These are phyloP conservation scores for Teleogryllus oceanicus DNA, from an alignment of 2,888 invertebrate genomes.

Conservation along the genomic window DNA sequence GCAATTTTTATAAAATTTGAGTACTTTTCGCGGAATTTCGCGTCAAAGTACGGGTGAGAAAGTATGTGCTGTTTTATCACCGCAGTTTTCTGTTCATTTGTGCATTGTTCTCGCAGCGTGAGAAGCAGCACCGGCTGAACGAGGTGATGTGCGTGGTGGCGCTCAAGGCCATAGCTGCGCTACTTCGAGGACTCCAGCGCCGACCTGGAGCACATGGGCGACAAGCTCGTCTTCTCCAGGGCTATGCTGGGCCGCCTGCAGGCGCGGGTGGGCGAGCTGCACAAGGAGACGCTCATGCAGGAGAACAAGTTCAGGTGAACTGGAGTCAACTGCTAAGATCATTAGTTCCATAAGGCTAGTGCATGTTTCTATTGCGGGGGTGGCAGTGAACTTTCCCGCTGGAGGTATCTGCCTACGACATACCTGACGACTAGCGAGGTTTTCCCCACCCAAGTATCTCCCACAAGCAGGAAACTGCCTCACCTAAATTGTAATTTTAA, in stretches of 20 bases:
- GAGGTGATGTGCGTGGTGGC: slow-evolving; percentile 68
- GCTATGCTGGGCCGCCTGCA: slow-evolving; percentile 56
- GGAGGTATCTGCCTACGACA: too few species aligned
- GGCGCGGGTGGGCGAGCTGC: slow-evolving; percentile 60
- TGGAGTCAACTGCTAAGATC: slow-evolving; percentile 28
- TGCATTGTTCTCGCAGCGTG: slow-evolving; percentile 51
- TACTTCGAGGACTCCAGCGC: slow-evolving; percentile 51
- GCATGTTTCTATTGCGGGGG: too few species aligned
- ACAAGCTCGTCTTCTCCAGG: slow-evolving; percentile 64
- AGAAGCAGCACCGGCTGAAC: slow-evolving; percentile 74
- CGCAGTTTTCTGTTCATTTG: slow-evolving; percentile 19
- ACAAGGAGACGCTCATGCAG: slow-evolving; percentile 62
- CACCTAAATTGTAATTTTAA: too few species aligned
- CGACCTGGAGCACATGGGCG: slow-evolving; percentile 46
- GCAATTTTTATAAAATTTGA: too few species aligned
- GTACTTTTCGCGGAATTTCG: too few species aligned
- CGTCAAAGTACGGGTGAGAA: too few species aligned
- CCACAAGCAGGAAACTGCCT: too few species aligned
- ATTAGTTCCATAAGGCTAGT: too few species aligned
- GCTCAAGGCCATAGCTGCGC: slow-evolving; percentile 66
- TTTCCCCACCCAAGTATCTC: too few species aligned
- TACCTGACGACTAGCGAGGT: too few species aligned
- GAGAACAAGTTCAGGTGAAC: slow-evolving; percentile 58
- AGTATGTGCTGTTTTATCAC: too few species aligned
- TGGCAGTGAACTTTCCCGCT: too few species aligned